These are phyloP conservation scores for Exaiptasia diaphana DNA, from an alignment of 64 coral and sea anemone genomes.

Conservation along the genomic window DNA sequence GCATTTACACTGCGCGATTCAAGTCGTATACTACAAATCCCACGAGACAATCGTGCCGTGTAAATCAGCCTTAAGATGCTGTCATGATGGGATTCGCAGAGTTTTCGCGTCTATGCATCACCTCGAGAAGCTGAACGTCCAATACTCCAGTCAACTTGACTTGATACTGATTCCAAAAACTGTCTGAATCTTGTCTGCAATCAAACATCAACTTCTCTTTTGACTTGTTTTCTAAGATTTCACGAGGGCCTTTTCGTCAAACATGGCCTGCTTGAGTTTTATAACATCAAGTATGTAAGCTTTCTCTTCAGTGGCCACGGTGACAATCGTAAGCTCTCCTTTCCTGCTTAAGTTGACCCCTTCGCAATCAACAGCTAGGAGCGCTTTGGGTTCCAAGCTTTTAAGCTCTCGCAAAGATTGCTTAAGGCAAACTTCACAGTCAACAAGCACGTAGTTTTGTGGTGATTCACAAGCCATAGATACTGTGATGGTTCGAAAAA, in stretches of 20 bases:
- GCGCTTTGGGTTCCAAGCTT: constrained; percentile 4
- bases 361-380: constrained; percentile 65
- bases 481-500: too few relatives aligned
- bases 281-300: constrained; percentile 59
- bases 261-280: constrained; percentile 39
- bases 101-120: constrained; percentile 31
- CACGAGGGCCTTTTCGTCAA: constrained; percentile 37
- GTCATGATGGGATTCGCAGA: not conserved
- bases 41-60: too few relatives aligned
- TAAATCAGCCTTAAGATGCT: too few relatives aligned
- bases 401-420: constrained; percentile 45
- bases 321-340: constrained; percentile 43
- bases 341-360: constrained; percentile 57
- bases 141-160: constrained; percentile 54
- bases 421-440: constrained; percentile 10
- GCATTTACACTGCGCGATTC: not conserved
- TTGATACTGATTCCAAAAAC: constrained; percentile 52
- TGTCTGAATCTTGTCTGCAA: constrained; percentile 71
- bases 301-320: constrained; percentile 53
- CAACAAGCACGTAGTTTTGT: constrained; percentile 29
- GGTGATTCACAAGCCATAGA: constrained; percentile 29
- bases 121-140: constrained; percentile 69
- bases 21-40: too few relatives aligned
- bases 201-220: constrained; percentile 75
- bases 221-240: constrained; percentile 57